These are phyloP conservation scores for Pelmatolapia mariae DNA, from an alignment of 2,113 vertebrate genomes.

Conservation along the genomic window DNA sequence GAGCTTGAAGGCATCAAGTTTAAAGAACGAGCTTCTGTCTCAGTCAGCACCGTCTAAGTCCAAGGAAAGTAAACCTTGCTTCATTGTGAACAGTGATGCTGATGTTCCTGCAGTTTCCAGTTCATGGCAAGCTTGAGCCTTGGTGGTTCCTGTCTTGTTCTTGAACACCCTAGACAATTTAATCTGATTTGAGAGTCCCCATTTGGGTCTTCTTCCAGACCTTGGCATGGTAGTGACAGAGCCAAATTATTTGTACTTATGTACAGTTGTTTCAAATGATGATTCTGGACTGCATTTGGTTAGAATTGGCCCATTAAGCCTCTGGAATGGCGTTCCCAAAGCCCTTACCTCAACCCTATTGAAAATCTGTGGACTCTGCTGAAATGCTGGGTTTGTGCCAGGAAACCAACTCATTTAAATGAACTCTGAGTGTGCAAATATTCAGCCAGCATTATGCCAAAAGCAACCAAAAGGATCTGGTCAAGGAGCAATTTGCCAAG, in stretches of 20 bases:
- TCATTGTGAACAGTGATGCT: neutral
- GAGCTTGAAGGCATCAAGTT: neutral
- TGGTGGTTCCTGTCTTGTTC: neutral
- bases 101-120: neutral
- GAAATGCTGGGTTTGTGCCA: neutral
- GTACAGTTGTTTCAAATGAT: neutral
- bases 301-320: neutral
- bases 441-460: neutral
- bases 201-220: neutral
- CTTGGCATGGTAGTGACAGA: neutral
- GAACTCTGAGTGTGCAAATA: neutral
- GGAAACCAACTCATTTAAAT: neutral
- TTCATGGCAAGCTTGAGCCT: neutral
- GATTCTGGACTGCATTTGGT: neutral
- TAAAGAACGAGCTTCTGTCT: neutral
- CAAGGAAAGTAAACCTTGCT: neutral
- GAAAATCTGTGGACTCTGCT: neutral
- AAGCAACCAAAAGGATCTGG: neutral
- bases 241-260: neutral
- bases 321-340: neutral
- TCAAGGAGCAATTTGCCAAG: neutral
- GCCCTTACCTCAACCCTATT: neutral
- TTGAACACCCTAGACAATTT: neutral
- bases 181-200: neutral
- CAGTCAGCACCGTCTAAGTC: rapidly evolving